Evolutionary conservation across 2,797 vertebrate species (phyloP).

Genomic region (Pelochelys cantorii): DNA sequence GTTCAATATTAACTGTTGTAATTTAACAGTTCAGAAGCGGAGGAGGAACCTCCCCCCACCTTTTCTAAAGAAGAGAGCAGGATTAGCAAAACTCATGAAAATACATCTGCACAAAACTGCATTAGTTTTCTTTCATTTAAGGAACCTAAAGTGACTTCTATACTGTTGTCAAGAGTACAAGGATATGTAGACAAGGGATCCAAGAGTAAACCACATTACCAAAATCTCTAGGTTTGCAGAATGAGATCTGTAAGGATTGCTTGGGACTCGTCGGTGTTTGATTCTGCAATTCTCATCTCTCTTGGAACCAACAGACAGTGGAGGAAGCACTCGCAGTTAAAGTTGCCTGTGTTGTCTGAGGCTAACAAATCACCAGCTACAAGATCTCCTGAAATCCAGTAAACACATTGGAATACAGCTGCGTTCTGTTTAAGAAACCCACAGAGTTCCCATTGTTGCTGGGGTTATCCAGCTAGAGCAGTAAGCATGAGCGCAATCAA

Average conservation of each 20-base stretch:
- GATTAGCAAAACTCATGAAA: background rate
- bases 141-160: background rate
- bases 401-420: constrained; percentile 11
- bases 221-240: background rate
- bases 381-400: background rate
- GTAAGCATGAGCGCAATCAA: background rate
- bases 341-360: background rate
- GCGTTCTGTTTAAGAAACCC: constrained; percentile 12
- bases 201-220: rapidly evolving
- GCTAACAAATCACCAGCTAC: background rate
- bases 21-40: background rate
- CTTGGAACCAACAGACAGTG: background rate
- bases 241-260: background rate
- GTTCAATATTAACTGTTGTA: background rate
- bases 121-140: background rate
- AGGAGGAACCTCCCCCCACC: background rate
- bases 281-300: background rate
- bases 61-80: constrained; percentile 14
- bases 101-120: background rate
- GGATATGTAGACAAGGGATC: background rate
- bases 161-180: background rate
- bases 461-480: background rate
- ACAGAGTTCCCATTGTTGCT: background rate
- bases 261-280: background rate
- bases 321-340: background rate